A percentile compares a stretch with the other conserved stretches of the same genome.
These are phyloP conservation scores for Luperina testacea DNA, from an alignment of 2,888 invertebrate species.

Conservation along the genomic window DNA sequence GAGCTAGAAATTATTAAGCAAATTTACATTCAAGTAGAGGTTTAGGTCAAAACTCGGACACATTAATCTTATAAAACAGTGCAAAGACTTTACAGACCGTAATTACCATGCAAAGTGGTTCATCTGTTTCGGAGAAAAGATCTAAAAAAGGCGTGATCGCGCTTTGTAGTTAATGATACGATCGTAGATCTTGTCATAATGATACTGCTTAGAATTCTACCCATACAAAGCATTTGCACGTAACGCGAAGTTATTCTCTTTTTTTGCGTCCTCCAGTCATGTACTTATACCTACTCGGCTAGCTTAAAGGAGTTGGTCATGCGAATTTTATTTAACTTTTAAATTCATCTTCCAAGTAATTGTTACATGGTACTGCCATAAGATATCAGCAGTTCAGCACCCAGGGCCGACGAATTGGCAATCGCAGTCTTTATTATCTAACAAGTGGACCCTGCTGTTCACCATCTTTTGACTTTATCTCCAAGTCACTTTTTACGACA, in stretches of 20 bases:
- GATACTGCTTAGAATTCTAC: conserved; percentile 45
- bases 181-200: conserved; percentile 44
- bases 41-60: neutral
- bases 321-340: neutral
- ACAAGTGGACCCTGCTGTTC: neutral
- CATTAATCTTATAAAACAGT: conserved; percentile 22
- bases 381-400: too few relatives aligned
- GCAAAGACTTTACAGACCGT: conserved; percentile 24
- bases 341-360: neutral
- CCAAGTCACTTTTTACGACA: neutral
- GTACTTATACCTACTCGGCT: neutral
- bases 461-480: neutral
- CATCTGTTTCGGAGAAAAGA: conserved; percentile 50
- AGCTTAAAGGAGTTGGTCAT: neutral
- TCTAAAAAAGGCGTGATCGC: conserved; percentile 47
- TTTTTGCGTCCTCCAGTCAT: conserved; percentile 1
- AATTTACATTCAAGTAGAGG: neutral
- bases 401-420: neutral
- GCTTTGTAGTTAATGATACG: conserved; percentile 49
- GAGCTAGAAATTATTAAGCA: neutral
- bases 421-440: neutral
- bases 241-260: neutral
- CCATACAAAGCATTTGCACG: conserved; percentile 35
- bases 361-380: neutral
- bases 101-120: conserved; percentile 51